Evolutionary conservation across 2,888 invertebrate genomes (phyloP).

Genomic region (Pammene fasciana): DNA sequence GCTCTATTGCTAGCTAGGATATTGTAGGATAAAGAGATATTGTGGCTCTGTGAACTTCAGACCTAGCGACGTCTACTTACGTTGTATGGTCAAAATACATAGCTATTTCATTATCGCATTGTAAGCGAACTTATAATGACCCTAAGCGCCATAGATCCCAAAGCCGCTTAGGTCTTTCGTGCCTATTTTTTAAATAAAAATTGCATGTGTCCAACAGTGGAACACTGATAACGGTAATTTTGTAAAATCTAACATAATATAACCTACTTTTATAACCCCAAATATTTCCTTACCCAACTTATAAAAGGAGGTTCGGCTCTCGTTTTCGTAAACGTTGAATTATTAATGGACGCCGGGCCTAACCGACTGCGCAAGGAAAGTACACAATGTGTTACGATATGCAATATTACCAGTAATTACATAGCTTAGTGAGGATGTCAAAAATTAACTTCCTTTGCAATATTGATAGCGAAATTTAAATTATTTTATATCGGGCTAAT

Average conservation of each 20-base stretch:
- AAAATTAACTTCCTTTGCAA: slow-evolving; percentile 30
- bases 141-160: too few relatives aligned
- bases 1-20: slow-evolving; percentile 1
- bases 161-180: too few relatives aligned
- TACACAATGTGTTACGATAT: slow-evolving; percentile 29
- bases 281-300: not conserved
- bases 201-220: too few relatives aligned
- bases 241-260: too few relatives aligned
- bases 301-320: not conserved
- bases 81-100: too few relatives aligned
- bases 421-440: slow-evolving; percentile 23
- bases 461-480: slow-evolving; percentile 2
- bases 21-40: not conserved
- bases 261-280: too few relatives aligned
- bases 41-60: too few relatives aligned
- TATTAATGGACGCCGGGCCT: slow-evolving; percentile 15
- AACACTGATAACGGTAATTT: too few relatives aligned
- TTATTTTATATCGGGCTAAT: not conserved
- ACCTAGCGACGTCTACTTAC: too few relatives aligned
- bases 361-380: slow-evolving; percentile 26
- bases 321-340: slow-evolving; percentile 12
- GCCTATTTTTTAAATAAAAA: too few relatives aligned
- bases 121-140: too few relatives aligned
- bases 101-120: too few relatives aligned
- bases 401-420: slow-evolving; percentile 28